Evolutionary conservation across 2,797 vertebrate species (phyloP).

Genomic region (Peromyscus nudipes): DNA sequence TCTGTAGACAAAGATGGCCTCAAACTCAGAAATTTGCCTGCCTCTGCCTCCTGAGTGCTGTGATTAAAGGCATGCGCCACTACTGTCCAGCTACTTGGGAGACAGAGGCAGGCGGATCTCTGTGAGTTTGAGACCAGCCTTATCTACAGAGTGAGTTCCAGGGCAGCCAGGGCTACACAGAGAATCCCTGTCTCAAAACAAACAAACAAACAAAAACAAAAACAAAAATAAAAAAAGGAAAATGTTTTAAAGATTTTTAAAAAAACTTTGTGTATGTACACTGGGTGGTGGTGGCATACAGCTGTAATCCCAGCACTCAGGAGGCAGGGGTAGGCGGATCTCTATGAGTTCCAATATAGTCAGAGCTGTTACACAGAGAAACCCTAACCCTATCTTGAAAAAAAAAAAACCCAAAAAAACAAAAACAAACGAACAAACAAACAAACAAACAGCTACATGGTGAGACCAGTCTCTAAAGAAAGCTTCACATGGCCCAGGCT

Average conservation of each 20-base stretch:
- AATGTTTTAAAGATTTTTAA: background rate
- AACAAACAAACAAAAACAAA: background rate
- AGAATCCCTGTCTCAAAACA: background rate
- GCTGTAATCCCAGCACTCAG: background rate
- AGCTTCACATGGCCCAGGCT: background rate
- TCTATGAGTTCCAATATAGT: background rate
- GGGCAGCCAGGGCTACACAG: background rate
- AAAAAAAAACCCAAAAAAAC: no score
- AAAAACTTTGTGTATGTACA: background rate
- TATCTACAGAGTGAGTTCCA: background rate
- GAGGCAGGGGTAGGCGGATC: background rate
- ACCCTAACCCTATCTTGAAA: background rate
- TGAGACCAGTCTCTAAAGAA: background rate
- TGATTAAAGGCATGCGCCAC: background rate
- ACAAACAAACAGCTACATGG: background rate
- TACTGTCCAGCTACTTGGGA: background rate
- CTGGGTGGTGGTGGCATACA: background rate
- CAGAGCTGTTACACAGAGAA: background rate
- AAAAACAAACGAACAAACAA: background rate
- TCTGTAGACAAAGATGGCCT: background rate
- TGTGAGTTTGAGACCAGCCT: background rate
- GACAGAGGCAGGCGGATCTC: background rate
- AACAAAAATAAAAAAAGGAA: background rate
- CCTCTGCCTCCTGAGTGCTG: background rate
- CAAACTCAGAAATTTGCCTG: background rate